phyloP scores from a whole-genome alignment of 1,140 invertebrate genomes.

The Drosophila pseudoananassae region DNA sequence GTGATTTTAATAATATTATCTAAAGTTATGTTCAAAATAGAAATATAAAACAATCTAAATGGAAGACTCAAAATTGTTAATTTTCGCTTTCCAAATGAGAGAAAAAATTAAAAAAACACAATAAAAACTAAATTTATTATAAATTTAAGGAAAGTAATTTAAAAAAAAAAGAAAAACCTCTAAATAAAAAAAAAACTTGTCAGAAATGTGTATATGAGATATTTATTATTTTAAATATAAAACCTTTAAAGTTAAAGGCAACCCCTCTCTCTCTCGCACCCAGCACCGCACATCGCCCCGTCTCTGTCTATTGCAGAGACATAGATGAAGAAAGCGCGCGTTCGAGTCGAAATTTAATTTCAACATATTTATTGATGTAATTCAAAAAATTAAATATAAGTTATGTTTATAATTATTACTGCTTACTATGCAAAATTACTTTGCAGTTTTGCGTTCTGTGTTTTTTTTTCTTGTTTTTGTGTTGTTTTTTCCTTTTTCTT shows the following conservation, averaged over 20 bases:
- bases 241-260: too few species aligned
- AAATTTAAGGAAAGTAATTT: background rate
- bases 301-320: conserved; percentile 40
- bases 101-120: background rate
- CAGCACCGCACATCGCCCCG: conserved; percentile 3
- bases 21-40: background rate
- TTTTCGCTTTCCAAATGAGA: too few species aligned
- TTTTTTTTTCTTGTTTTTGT: conserved; percentile 23
- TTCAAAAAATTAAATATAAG: conserved; percentile 82
- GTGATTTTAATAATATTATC: background rate
- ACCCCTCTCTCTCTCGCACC: conserved; percentile 8
- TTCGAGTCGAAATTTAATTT: conserved; percentile 58
- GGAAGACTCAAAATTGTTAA: background rate
- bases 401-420: conserved; percentile 80
- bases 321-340: conserved; percentile 10
- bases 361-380: conserved; percentile 82
- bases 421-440: conserved; percentile 78
- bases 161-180: background rate
- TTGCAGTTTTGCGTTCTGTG: conserved; percentile 71
- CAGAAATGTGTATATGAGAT: background rate
- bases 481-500: conserved; percentile 26
- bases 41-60: background rate
- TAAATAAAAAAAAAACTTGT: background rate
- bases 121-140: too few species aligned
- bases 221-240: background rate